Base-by-base conservation (phyloP, 2,888 invertebrate species). In the Agonum fuliginosum region DNA sequence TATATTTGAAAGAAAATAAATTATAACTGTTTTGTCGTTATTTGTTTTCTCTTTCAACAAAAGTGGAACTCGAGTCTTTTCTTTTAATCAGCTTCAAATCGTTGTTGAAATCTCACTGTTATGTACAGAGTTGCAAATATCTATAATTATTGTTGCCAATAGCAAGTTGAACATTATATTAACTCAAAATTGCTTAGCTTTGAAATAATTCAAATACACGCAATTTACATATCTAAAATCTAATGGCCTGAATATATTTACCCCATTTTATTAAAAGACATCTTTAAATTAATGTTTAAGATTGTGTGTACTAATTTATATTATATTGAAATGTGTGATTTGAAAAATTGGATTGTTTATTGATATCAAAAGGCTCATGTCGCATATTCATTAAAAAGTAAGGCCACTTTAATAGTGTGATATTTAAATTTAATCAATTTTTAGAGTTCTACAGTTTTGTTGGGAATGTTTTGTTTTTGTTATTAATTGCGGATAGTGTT, bases 101-200 rank as follows among this genome's bases (percentile, higher is more conserved):
- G 19, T 65, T 67, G 24, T 46, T 76, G n/a, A 51, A 37, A 14
- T 22, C 2, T 48, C 77, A 77, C 77, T 77, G 77, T 77, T 77
- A 22, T 77, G 77, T 77, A 77, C 77, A 77, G 77, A 70, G 5
- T 58, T 70, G 77, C 77, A 77, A 77, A 27, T 69, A 34, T 62
- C 43, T 46, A 70, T 69, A 17, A 20, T 20, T 72, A 54, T 24
- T 73, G 43, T 41, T 62, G 43, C 58, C 62, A 67, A 24, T 20
- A 54, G 0, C 24, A 69, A 69, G n/a, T 43, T 41, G 14, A 54
- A n/a, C n/a, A n/a, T n/a, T 14, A 54, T 22, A 17, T 65, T 54
- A 54, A 67, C 3, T 30, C 22, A 27, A 72, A 54, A 37, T 58
- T 54, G 54, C 58, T 72, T 72, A 12, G 72, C 72, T 72, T 54